A percentile compares a stretch with the other conserved stretches of the same genome.
phyloP scores from a whole-genome alignment of 1,140 invertebrate genomes.

The Spodoptera litura region DNA sequence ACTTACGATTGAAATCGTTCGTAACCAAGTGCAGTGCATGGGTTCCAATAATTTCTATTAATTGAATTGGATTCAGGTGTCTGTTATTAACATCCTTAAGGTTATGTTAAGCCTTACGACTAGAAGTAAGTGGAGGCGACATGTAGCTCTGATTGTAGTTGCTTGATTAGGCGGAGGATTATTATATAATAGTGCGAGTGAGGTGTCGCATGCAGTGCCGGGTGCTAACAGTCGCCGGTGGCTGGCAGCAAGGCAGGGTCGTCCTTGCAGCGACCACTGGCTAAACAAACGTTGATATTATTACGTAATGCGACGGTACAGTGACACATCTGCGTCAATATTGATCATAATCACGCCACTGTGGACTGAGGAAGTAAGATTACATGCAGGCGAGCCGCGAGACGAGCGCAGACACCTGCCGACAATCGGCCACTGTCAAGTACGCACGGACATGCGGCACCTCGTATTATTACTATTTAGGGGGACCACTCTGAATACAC shows the following conservation, averaged over 20 bases:
- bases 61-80: constrained; percentile 42
- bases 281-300: constrained; percentile 70
- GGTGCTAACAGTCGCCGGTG: constrained; percentile 52
- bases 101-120: constrained; percentile 4
- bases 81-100: constrained; percentile 6
- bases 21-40: constrained; percentile 36
- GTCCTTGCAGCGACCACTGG: constrained; percentile 70
- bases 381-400: constrained; percentile 66
- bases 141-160: neutral
- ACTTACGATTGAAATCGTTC: neutral
- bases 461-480: constrained; percentile 2
- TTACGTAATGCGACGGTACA: constrained; percentile 73
- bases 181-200: constrained; percentile 39
- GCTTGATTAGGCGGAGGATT: neutral
- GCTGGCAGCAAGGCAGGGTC: constrained; percentile 57
- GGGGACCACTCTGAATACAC: constrained; percentile 2
- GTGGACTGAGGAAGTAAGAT: constrained; percentile 61
- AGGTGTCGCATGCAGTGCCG: constrained; percentile 49
- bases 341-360: constrained; percentile 80
- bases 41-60: constrained; percentile 56
- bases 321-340: constrained; percentile 79
- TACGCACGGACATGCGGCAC: neutral
- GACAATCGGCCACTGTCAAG: neutral
- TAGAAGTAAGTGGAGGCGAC: neutral
- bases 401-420: constrained; percentile 59